Conservation (phyloP, 1,140 invertebrate species). For the Colletes latitarsis region DNA sequence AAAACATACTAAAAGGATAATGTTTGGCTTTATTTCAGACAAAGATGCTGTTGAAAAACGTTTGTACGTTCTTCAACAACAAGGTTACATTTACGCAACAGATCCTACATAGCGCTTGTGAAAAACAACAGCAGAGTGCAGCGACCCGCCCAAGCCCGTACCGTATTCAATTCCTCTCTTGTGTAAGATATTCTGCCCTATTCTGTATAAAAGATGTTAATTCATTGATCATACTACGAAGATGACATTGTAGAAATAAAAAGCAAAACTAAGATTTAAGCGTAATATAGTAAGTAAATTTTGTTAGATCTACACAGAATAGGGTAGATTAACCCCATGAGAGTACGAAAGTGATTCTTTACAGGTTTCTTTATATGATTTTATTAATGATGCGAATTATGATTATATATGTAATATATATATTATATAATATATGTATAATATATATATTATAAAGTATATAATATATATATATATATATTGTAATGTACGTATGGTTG, state of each 20-base stretch:
- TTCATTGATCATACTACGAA: conserved; percentile 35
- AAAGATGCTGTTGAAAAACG: conserved; percentile 96
- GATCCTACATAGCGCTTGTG: conserved; percentile 82
- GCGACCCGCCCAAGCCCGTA: conserved; percentile 59
- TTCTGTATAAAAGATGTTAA: conserved; percentile 65
- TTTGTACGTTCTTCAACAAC: conserved; percentile 91
- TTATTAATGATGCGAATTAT: conserved; percentile 64
- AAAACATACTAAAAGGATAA: neutral
- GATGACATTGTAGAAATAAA: conserved; percentile 43
- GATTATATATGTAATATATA: conserved; percentile 57
- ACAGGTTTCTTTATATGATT: conserved; percentile 72
- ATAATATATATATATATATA: conserved; percentile 56
- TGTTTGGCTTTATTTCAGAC: conserved; percentile 82
- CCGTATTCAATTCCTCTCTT: conserved; percentile 68
- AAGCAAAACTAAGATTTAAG: conserved; percentile 29
- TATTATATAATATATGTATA: conserved; percentile 40
- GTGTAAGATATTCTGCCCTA: conserved; percentile 67
- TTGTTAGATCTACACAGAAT: conserved; percentile 56
- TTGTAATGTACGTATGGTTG: conserved; percentile 70
- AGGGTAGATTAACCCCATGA: conserved; percentile 52
- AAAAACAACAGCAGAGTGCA: conserved; percentile 63
- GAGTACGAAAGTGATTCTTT: conserved; percentile 50
- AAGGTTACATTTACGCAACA: conserved; percentile 90
- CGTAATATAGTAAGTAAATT: conserved; percentile 39
- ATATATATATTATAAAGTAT: conserved; percentile 27